These are phyloP conservation scores for Scaptomyza polygonia DNA, from an alignment of 2,888 invertebrate genomes.

Conservation along the genomic window DNA sequence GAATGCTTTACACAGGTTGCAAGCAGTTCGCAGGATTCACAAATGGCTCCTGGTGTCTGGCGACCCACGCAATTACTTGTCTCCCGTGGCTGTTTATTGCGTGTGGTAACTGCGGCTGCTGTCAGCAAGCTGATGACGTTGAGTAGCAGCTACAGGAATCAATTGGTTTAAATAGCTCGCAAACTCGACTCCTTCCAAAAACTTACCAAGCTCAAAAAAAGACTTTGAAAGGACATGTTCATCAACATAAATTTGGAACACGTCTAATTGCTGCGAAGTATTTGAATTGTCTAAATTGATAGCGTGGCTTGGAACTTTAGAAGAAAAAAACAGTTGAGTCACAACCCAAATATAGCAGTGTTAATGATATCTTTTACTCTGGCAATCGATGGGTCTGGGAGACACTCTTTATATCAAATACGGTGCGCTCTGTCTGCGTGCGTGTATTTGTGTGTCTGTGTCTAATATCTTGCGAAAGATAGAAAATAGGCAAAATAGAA, in stretches of 20 bases:
- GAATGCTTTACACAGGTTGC: conserved; percentile 82
- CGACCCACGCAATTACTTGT: conserved; percentile 81
- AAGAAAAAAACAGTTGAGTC: conserved; percentile 48
- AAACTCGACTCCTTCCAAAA: neutral
- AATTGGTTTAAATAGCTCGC: neutral
- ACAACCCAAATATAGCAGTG: conserved; percentile 49
- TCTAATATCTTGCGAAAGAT: conserved; percentile 66
- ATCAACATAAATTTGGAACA: conserved; percentile 14
- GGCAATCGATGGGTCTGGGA: conserved; percentile 12
- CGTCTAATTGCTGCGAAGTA: conserved; percentile 51
- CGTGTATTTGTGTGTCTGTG: conserved; percentile 35
- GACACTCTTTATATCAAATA: conserved; percentile 52
- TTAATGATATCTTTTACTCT: conserved; percentile 42
- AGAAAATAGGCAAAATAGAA: conserved; percentile 49
- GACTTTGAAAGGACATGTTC: conserved; percentile 52
- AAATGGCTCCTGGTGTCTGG: conserved; percentile 81
- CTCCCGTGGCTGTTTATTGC: conserved; percentile 76
- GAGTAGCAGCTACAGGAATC: conserved; percentile 43
- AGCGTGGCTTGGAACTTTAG: conserved; percentile 42
- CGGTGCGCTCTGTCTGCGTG: neutral
- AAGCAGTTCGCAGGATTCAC: conserved; percentile 82
- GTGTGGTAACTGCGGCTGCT: conserved; percentile 49
- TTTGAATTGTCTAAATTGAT: conserved; percentile 63
- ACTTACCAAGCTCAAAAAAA: conserved; percentile 49
- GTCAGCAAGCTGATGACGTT: conserved; percentile 26